Conservation (phyloP, 1,140 invertebrate genomes). For the Hycleus cichorii region DNA sequence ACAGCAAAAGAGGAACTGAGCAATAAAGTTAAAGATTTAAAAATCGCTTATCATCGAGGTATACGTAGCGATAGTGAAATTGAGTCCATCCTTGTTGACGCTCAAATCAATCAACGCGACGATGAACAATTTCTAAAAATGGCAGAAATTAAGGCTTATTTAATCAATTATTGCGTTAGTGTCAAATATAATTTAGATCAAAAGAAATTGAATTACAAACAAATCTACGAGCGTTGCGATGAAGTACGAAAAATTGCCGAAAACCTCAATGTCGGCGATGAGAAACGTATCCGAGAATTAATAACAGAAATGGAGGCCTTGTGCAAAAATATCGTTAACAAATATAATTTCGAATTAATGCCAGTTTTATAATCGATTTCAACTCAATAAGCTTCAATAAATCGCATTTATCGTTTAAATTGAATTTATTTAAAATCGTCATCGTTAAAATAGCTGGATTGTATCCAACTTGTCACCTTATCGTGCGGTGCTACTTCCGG, state of each 20-base stretch:
- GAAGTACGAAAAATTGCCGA: background rate
- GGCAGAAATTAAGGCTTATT: slow-evolving; percentile 1
- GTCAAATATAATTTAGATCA: slow-evolving; percentile 1
- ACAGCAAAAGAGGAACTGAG: slow-evolving; percentile 8
- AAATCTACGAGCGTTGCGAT: background rate
- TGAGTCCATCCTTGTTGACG: background rate
- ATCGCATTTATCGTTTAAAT: too few relatives aligned
- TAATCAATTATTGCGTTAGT: slow-evolving; percentile 3
- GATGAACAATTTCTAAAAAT: background rate
- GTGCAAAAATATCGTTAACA: background rate
- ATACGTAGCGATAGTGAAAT: background rate
- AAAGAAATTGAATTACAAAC: background rate
- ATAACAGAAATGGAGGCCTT: background rate
- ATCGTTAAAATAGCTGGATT: slow-evolving; percentile 4
- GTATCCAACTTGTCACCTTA: slow-evolving; percentile 5
- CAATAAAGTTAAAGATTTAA: slow-evolving; percentile 3
- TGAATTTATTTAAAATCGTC: too few relatives aligned
- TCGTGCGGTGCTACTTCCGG: slow-evolving; percentile 4
- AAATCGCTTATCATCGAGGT: background rate
- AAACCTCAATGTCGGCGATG: background rate
- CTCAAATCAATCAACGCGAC: background rate
- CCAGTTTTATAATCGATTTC: background rate
- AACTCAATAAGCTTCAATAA: too few relatives aligned
- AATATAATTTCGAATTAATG: slow-evolving; percentile 1
- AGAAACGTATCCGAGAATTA: background rate